Base-by-base conservation (phyloP, 2,888 invertebrate species). In the Cosmopolites sordidus region DNA sequence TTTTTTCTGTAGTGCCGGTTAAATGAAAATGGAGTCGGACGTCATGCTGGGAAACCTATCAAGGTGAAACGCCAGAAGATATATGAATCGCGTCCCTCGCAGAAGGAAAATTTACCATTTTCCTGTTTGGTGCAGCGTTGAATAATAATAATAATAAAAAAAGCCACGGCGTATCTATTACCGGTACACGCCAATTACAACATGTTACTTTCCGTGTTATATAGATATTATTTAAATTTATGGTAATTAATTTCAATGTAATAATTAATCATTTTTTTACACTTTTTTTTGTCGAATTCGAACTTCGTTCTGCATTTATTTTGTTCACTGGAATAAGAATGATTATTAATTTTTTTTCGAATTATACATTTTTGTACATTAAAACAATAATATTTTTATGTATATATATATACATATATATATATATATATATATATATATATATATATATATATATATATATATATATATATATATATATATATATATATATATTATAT, bases 201-300 rank as follows among this genome's bases (percentile, higher is more conserved):
- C 53, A 41, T 52, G 52, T 47, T 48, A 33, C 49, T 56, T 56
- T 56, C 51, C 49, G 41, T 51, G 51, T 56, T 52, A 48, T 39
- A 45, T 45, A 51, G 43, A 56, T 52, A 56, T 27, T 40, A 56
- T 56, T 56, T 56, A 56, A 56, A 56, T 56, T 45, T 53, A 56
- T 56, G 56, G 46, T 53, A 53, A 56, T 46, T 52, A 49, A 52
- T 56, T 48, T 47, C 14, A 2, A 22, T 14, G 29, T 45, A 42
- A 41, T 47, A 49, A 56, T 52, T 56, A 52, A 56, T 51, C 56
- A 51, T 52, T 56, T 53, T 44, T 22, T 22, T 22, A 3, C n/a
- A n/a, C 22, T 5, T 22, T 22, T 22, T 22, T 22, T 22, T 8
- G 3, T 8, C 22, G 22, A 5, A 8, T 22, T 22, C 22, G 22